Percentiles rank a stretch among this genome's conserved stretches.
Evolutionary conservation across 1,140 invertebrate genomes (phyloP).

Genomic region (Atta colombica): DNA sequence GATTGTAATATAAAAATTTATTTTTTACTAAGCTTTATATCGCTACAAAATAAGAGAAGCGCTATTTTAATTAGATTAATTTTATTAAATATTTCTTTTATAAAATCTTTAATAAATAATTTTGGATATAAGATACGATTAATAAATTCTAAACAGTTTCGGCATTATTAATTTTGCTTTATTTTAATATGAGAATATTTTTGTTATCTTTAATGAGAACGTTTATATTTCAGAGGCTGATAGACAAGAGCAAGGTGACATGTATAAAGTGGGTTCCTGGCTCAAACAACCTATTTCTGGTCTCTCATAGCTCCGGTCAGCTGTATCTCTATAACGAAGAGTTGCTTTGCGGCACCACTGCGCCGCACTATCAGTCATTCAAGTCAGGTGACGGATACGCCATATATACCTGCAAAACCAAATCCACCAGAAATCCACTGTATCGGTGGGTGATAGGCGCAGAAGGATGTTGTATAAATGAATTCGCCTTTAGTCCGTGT

Average conservation of each 20-base stretch:
- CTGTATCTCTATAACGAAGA: conserved; percentile 99
- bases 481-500: conserved; percentile 99
- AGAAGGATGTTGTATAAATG: conserved; percentile 96
- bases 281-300: conserved; percentile 96
- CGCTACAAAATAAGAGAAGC: neutral
- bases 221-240: conserved; percentile 92
- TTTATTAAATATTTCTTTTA: neutral
- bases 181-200: conserved; percentile 1
- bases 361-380: conserved; percentile 97
- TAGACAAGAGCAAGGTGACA: conserved; percentile 99
- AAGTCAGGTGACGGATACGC: conserved; percentile 98
- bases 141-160: neutral
- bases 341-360: conserved; percentile 93
- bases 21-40: conserved; percentile 16
- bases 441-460: conserved; percentile 95
- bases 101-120: neutral
- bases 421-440: conserved; percentile 97
- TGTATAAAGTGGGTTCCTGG: conserved; percentile 99
- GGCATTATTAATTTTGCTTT: neutral
- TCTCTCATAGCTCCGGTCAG: conserved; percentile 98
- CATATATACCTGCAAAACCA: conserved; percentile 98
- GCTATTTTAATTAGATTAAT: neutral
- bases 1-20: conserved; percentile 34
- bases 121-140: conserved; percentile 2
- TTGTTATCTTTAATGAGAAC: conserved; percentile 51